Evolutionary conservation across 2,797 vertebrate genomes (phyloP).

Genomic region (Anolis apletophallus): DNA sequence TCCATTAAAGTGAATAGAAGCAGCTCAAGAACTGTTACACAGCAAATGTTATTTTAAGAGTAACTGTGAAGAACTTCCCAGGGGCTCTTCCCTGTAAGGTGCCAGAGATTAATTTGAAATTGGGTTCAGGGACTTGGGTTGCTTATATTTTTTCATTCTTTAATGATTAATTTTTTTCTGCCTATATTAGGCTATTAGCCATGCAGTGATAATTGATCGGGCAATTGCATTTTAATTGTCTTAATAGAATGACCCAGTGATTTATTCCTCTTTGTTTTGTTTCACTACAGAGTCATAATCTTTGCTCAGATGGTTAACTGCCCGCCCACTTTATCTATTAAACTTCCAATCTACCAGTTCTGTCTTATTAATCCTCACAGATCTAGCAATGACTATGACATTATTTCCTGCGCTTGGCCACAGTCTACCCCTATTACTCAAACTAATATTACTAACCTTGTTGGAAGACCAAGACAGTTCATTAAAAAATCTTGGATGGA

Average conservation of each 20-base stretch:
- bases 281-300: slow-evolving; percentile 68
- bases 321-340: slow-evolving; percentile 66
- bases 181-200: slow-evolving; percentile 57
- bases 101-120: slow-evolving; percentile 14
- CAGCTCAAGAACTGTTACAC: background rate
- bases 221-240: slow-evolving; percentile 66
- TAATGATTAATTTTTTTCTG: slow-evolving; percentile 58
- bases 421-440: slow-evolving; percentile 31
- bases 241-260: slow-evolving; percentile 60
- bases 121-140: slow-evolving; percentile 47
- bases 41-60: background rate
- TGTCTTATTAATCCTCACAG: slow-evolving; percentile 65
- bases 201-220: slow-evolving; percentile 66
- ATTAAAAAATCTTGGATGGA: slow-evolving; percentile 38
- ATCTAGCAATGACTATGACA: slow-evolving; percentile 19
- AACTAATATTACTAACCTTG: background rate
- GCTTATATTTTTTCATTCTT: slow-evolving; percentile 47
- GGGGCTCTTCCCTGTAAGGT: background rate
- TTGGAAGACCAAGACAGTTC: background rate
- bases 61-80: background rate
- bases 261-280: slow-evolving; percentile 75
- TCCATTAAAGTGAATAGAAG: background rate
- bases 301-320: slow-evolving; percentile 61
- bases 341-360: slow-evolving; percentile 50
- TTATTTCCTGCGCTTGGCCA: slow-evolving; percentile 31